phyloP scores from a whole-genome alignment of 1,140 invertebrate species.

The Tribolium madens region DNA sequence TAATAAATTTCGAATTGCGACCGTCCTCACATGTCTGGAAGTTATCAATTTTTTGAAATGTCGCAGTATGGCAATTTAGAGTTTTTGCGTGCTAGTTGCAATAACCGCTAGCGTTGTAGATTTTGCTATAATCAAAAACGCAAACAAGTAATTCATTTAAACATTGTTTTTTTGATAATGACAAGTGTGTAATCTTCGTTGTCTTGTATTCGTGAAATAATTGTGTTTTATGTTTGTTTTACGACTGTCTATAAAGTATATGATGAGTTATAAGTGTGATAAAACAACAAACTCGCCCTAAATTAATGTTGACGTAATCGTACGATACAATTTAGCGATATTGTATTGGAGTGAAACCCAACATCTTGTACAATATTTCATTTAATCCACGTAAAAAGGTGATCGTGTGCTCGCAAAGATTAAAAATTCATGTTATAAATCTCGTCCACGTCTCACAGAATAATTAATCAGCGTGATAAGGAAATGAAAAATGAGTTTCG shows the following conservation, averaged over 20 bases:
- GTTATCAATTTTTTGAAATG: constrained; percentile 36
- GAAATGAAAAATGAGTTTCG: constrained; percentile 39
- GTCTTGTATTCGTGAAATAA: neutral
- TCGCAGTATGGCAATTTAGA: constrained; percentile 34
- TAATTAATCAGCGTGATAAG: constrained; percentile 45
- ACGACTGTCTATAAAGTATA: neutral
- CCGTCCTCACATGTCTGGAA: constrained; percentile 30
- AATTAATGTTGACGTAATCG: constrained; percentile 35
- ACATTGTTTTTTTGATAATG: neutral
- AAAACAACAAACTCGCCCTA: neutral
- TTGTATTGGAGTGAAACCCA: constrained; percentile 6
- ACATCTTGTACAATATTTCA: constrained; percentile 23
- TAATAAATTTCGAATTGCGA: constrained; percentile 12
- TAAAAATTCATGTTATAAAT: constrained; percentile 45
- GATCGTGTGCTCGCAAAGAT: constrained; percentile 32
- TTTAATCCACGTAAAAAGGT: constrained; percentile 12
- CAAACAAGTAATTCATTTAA: constrained; percentile 36
- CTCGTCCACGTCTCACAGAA: constrained; percentile 26
- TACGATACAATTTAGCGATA: constrained; percentile 25
- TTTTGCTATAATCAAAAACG: constrained; percentile 34
- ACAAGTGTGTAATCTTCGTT: neutral
- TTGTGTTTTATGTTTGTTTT: neutral
- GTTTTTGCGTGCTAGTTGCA: constrained; percentile 31
- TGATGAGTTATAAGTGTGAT: neutral
- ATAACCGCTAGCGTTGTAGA: constrained; percentile 24